These are phyloP conservation scores for Diadegma fenestrale DNA, from an alignment of 2,888 invertebrate species.

Conservation along the genomic window DNA sequence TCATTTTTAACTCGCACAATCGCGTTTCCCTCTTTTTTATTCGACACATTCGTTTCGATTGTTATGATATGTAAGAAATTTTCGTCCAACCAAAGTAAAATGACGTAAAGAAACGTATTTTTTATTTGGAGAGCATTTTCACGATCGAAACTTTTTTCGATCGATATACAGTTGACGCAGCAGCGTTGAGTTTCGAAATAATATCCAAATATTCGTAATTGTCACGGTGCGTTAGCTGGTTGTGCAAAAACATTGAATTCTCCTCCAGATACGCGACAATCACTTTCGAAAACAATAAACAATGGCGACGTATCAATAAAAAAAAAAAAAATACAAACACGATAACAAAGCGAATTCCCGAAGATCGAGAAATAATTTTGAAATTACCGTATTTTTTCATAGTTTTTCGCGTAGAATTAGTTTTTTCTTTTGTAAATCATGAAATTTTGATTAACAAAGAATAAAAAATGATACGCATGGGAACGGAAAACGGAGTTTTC, in stretches of 20 bases:
- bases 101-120: neutral
- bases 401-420: neutral
- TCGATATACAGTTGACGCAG: slow-evolving; percentile 8
- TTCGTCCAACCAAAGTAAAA: neutral
- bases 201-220: neutral
- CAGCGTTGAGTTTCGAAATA: neutral
- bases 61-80: neutral
- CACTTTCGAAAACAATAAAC: neutral
- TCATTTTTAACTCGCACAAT: slow-evolving; percentile 23
- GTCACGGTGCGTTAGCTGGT: neutral
- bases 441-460: neutral
- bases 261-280: neutral
- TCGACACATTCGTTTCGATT: neutral
- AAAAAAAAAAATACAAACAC: neutral
- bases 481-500: slow-evolving; percentile 19
- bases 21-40: slow-evolving; percentile 30
- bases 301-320: neutral
- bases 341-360: neutral
- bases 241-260: neutral
- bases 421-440: neutral
- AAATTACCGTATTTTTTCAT: neutral
- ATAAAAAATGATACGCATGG: slow-evolving; percentile 2
- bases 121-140: neutral
- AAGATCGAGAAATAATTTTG: neutral
- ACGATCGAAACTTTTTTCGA: neutral